These are phyloP conservation scores for Encarsia formosa DNA, from an alignment of 2,888 invertebrate species.

Conservation along the genomic window DNA sequence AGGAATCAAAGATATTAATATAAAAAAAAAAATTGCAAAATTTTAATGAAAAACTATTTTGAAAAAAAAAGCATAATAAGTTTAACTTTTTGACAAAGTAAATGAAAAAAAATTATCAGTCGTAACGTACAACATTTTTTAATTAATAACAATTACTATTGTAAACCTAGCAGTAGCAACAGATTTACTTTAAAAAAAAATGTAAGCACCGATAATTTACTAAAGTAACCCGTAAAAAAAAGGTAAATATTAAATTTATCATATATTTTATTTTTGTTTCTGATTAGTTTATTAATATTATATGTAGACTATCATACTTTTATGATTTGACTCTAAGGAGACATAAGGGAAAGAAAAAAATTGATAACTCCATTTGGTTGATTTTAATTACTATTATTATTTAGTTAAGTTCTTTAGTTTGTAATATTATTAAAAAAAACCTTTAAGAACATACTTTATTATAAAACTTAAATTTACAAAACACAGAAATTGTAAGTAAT, in stretches of 20 bases:
- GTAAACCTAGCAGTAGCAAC: slow-evolving; percentile 5
- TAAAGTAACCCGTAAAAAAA: no score
- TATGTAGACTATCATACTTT: slow-evolving; percentile 2
- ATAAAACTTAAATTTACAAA: no score
- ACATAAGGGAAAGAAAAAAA: slow-evolving; percentile 30
- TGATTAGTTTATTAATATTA: slow-evolving; percentile 18
- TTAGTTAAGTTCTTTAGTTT: slow-evolving; percentile 22
- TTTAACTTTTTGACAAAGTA: slow-evolving; percentile 7
- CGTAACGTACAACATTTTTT: slow-evolving; percentile 1
- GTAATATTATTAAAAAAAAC: no score
- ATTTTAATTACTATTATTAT: slow-evolving; percentile 8
- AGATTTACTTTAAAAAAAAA: slow-evolving; percentile 11
- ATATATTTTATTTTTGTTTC: slow-evolving; percentile 33
- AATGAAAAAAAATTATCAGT: not conserved
- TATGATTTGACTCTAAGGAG: slow-evolving; percentile 1
- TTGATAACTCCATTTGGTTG: slow-evolving; percentile 15
- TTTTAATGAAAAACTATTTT: slow-evolving; percentile 23
- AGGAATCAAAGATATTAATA: slow-evolving; percentile 19
- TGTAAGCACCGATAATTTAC: slow-evolving; percentile 9
- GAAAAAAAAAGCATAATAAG: slow-evolving; percentile 21
- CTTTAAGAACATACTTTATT: no score
- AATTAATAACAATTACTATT: slow-evolving; percentile 9
- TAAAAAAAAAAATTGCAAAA: slow-evolving; percentile 8
- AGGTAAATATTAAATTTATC: slow-evolving; percentile 31
- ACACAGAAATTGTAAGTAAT: slow-evolving; percentile 28